A percentile compares a stretch with the other conserved stretches of the same genome.
These are phyloP conservation scores for Steinernema scapterisci DNA, from an alignment of 2,888 invertebrate species.

Conservation along the genomic window DNA sequence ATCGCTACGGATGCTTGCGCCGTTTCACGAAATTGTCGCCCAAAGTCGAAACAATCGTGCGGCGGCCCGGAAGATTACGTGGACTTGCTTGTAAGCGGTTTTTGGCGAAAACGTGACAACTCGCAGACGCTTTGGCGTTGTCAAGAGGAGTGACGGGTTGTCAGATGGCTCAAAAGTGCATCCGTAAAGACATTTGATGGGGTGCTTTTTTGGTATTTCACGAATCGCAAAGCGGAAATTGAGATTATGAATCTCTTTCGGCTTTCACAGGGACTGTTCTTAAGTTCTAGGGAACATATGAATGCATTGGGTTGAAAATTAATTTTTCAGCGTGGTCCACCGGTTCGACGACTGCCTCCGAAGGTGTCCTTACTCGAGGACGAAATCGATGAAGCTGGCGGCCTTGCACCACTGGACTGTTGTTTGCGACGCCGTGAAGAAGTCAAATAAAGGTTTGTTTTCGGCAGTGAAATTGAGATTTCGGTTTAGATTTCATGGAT, in stretches of 20 bases:
- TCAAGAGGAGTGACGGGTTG: not conserved
- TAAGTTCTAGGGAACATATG: no score
- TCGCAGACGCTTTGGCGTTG: not conserved
- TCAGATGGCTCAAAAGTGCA: not conserved
- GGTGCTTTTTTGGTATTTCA: not conserved
- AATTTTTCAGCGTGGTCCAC: constrained; percentile 40
- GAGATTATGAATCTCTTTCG: no score
- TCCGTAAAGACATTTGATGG: not conserved
- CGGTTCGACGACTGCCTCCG: constrained; percentile 38
- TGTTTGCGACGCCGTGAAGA: constrained; percentile 41
- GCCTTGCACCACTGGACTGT: constrained; percentile 40
- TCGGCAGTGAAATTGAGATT: not conserved
- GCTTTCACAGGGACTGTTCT: no score
- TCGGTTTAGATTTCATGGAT: constrained; percentile 10
- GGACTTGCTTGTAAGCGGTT: constrained; percentile 43
- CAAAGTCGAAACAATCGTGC: constrained; percentile 38
- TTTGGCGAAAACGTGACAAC: not conserved
- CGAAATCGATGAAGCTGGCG: constrained; percentile 37
- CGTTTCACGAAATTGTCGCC: constrained; percentile 42
- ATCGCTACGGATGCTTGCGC: constrained; percentile 33
- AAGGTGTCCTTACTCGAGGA: constrained; percentile 37
- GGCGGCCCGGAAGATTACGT: constrained; percentile 40
- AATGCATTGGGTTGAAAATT: no score
- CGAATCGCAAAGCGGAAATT: not conserved
- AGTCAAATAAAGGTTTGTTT: constrained; percentile 39